phyloP scores from a whole-genome alignment of 2,797 vertebrate species.

The Hydrophis major region DNA sequence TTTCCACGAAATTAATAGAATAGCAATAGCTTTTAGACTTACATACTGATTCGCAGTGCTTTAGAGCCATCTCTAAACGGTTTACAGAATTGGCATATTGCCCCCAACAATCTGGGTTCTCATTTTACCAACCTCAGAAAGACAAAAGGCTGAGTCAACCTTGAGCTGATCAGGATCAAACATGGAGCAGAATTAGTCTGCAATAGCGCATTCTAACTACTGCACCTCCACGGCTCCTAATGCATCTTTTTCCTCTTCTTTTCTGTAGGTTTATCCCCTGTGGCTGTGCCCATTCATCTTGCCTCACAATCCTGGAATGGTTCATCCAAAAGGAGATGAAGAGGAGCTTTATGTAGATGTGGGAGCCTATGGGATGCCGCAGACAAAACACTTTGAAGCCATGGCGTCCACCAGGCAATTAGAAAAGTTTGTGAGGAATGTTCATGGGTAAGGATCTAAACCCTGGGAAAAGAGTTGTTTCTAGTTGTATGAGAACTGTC shows the following conservation, averaged over 20 bases:
- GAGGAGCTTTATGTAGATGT: slow-evolving; percentile 92
- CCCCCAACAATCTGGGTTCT: background rate
- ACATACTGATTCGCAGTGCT: background rate
- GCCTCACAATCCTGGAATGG: slow-evolving; percentile 89
- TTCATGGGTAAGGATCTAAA: slow-evolving; percentile 85
- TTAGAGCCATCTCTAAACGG: background rate
- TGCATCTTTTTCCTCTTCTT: too few relatives aligned
- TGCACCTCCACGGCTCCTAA: background rate
- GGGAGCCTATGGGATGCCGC: slow-evolving; percentile 92
- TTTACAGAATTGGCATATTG: background rate
- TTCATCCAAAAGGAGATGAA: slow-evolving; percentile 90
- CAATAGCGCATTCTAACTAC: background rate
- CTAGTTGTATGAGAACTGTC: background rate
- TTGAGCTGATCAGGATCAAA: background rate
- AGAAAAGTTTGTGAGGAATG: slow-evolving; percentile 93
- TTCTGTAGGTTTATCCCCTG: slow-evolving; percentile 89
- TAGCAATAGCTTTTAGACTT: background rate
- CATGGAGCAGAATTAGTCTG: background rate
- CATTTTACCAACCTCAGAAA: background rate
- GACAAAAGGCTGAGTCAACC: background rate
- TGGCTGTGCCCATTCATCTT: slow-evolving; percentile 95
- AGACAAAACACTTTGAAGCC: slow-evolving; percentile 91
- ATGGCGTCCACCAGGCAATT: slow-evolving; percentile 86
- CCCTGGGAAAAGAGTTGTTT: background rate
- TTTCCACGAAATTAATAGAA: background rate